These are phyloP conservation scores for Helicoverpa armigera DNA, from an alignment of 1,140 invertebrate species.

Conservation along the genomic window DNA sequence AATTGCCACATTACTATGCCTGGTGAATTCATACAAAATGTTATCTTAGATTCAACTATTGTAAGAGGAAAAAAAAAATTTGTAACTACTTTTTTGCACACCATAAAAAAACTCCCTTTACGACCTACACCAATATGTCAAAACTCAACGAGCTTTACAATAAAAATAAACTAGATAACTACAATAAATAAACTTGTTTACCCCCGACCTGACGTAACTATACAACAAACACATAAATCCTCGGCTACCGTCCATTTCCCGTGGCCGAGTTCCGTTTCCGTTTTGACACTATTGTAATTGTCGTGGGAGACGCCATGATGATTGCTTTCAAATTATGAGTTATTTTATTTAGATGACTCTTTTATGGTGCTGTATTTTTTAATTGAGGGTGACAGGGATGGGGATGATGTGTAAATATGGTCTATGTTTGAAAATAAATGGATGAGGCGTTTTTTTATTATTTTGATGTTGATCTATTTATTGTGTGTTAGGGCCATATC, in stretches of 20 bases:
- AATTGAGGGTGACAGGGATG: conserved; percentile 53
- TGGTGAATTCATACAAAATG: too few relatives aligned
- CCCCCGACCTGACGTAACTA: conserved; percentile 38
- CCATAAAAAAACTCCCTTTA: background rate
- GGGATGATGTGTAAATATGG: conserved; percentile 28
- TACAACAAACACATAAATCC: conserved; percentile 65
- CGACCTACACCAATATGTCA: conserved; percentile 17
- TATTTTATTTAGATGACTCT: conserved; percentile 57
- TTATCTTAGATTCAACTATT: too few relatives aligned
- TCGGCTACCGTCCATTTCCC: conserved; percentile 58
- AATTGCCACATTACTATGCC: too few relatives aligned
- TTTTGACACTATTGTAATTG: conserved; percentile 75
- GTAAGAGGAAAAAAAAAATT: too few relatives aligned
- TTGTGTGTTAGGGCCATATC: too few relatives aligned
- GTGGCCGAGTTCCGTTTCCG: conserved; percentile 71
- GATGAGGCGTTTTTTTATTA: conserved; percentile 13
- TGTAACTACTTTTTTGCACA: too few relatives aligned
- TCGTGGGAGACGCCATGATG: conserved; percentile 64
- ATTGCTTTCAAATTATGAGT: conserved; percentile 53
- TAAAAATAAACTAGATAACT: conserved; percentile 16
- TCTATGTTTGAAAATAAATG: conserved; percentile 24
- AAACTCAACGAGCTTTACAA: conserved; percentile 8
- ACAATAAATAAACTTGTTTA: conserved; percentile 52
- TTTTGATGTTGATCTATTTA: background rate
- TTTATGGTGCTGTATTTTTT: conserved; percentile 45